These are phyloP conservation scores for Aurelia sp. DNA, from an alignment of 30 jellyfish, hydroid and myxozoan genomes.

Conservation along the genomic window DNA sequence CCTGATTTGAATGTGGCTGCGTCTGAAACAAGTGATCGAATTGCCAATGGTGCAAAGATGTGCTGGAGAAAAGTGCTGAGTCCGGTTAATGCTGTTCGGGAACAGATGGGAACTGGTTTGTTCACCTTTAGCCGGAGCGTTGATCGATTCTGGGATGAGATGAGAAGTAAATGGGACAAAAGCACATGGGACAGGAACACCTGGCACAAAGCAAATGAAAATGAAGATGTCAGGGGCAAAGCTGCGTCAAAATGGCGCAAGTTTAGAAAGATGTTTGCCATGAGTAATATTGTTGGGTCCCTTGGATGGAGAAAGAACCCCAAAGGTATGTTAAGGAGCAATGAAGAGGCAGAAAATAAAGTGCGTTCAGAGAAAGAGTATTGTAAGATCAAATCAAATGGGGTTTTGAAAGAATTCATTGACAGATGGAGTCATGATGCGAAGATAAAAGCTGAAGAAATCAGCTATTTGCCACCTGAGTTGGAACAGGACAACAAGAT, in stretches of 20 bases:
- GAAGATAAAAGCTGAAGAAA: constrained; percentile 14
- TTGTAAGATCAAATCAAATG: background rate
- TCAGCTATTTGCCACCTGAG: constrained; percentile 35
- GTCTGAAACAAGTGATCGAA: constrained; percentile 30
- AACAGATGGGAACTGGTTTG: constrained; percentile 48
- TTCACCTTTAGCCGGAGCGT: constrained; percentile 37
- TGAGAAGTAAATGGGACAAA: constrained; percentile 54
- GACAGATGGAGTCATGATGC: constrained; percentile 27
- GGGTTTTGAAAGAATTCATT: background rate
- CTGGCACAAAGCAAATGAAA: background rate
- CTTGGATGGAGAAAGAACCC: constrained; percentile 4
- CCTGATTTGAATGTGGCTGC: constrained; percentile 51
- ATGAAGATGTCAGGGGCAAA: constrained; percentile 13
- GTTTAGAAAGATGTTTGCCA: constrained; percentile 37
- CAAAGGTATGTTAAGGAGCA: constrained; percentile 1
- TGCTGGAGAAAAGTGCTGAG: constrained; percentile 65
- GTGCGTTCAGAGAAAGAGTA: constrained; percentile 1
- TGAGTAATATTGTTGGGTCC: constrained; percentile 71
- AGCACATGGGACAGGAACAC: background rate
- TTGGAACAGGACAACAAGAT: background rate
- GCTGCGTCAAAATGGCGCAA: constrained; percentile 57
- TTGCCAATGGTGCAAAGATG: constrained; percentile 64
- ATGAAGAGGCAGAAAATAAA: background rate
- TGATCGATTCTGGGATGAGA: constrained; percentile 45
- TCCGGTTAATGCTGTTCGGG: constrained; percentile 61